Evolutionary conservation across 2,797 vertebrate genomes (phyloP).

Genomic region (Hapalemur alaotrensis): DNA sequence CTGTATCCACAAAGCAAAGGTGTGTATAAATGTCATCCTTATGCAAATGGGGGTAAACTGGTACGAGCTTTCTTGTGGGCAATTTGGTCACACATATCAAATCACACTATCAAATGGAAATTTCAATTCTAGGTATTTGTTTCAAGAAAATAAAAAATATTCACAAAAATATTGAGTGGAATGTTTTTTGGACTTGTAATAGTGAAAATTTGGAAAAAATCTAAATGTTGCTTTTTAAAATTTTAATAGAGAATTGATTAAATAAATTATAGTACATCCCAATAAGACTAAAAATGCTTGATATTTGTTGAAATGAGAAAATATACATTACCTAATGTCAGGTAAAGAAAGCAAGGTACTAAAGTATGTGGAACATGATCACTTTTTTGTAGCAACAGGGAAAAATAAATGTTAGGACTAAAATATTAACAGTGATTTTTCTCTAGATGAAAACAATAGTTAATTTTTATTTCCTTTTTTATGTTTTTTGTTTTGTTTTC

Average conservation of each 20-base stretch:
- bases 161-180: not conserved
- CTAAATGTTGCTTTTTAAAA: not conserved
- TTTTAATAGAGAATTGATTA: not conserved
- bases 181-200: not conserved
- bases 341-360: not conserved
- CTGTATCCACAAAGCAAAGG: not conserved
- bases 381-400: not conserved
- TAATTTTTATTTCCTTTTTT: not conserved
- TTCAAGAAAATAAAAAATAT: not conserved
- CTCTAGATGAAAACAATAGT: not conserved
- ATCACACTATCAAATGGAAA: not conserved
- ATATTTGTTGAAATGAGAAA: not conserved
- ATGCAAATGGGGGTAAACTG: accelerated
- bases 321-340: not conserved
- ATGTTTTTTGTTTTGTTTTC: not conserved
- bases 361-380: not conserved
- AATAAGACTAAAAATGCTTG: not conserved
- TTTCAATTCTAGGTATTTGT: not conserved
- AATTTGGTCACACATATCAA: not conserved
- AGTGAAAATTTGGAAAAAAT: not conserved
- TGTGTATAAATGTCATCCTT: accelerated
- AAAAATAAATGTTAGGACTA: not conserved
- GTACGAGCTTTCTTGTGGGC: accelerated
- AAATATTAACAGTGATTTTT: not conserved
- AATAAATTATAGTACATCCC: not conserved